Base-by-base conservation (phyloP, 2,888 invertebrate genomes). In the Dorcus hopei region DNA sequence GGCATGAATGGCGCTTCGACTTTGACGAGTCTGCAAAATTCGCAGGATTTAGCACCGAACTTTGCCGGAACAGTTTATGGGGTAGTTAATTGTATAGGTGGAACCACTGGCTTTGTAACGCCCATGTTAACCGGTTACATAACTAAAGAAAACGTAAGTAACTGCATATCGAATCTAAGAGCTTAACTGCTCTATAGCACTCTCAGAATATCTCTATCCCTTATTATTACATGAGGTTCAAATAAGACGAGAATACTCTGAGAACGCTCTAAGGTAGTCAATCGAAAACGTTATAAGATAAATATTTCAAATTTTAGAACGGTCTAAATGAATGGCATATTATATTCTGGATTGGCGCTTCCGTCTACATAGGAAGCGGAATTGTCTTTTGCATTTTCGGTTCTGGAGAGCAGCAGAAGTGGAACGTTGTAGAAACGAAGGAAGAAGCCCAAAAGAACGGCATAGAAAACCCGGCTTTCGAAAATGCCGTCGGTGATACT, bases 261-360 rank as follows among this genome's bases (percentile, higher is more conserved):
- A 14, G 14, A 14, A 1, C 1, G 14, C n/a, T n/a, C n/a, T n/a
- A n/a, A n/a, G n/a, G n/a, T n/a, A n/a, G n/a, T n/a, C n/a, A n/a
- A n/a, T n/a, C 14, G 14, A 14, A 14, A 14, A 14, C 14, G 14
- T 1, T 14, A 14, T 14, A n/a, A 9, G 38, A 6, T 42, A 6
- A 0, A 42, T 14, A 14, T 9, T 42, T 7, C 42, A 42, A 53
- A 61, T 80, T 80, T n/a, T 73, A 91, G 90, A 90, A 89, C 65
- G 88, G 89, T n/a, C 81, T 91, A 54, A 80, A 83, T 19, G 86
- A 90, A 74, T 91, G 91, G 91, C 84, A 88, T 51, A 82, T 83
- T 33, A 85, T 90, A 52, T 91, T 91, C 72, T 81, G 87, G 68
- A 87, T 90, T 38, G 90, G 90, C 0, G 87, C 89, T 0, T 80